A percentile compares a stretch with the other conserved stretches of the same genome.
Conservation (phyloP, 1,140 invertebrate genomes). For the Lucilia sericata region DNA sequence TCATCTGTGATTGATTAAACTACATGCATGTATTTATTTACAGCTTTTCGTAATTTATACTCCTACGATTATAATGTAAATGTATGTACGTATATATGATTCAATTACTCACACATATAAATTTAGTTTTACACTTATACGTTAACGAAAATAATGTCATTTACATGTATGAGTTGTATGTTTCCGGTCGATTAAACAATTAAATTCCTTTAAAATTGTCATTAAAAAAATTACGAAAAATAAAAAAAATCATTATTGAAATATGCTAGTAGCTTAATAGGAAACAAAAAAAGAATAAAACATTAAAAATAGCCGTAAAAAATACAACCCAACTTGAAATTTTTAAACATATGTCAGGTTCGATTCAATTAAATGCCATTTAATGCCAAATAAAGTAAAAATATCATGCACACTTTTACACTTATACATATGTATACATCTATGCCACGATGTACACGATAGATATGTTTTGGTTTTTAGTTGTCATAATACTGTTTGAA, state of each 20-base stretch:
- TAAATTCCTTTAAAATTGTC: conserved; percentile 33
- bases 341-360: conserved; percentile 4
- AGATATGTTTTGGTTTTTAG: no score
- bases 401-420: background rate
- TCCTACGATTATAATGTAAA: no score
- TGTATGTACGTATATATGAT: no score
- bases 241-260: background rate
- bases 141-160: no score
- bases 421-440: background rate
- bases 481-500: no score
- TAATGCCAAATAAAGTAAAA: conserved; percentile 12
- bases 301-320: no score
- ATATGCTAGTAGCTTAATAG: background rate
- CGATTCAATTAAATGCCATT: conserved; percentile 9
- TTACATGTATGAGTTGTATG: background rate
- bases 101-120: no score
- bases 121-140: no score
- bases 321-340: background rate
- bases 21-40: no score
- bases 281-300: background rate
- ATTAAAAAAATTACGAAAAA: background rate
- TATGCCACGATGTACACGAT: background rate
- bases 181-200: conserved; percentile 38
- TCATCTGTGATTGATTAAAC: no score
- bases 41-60: no score